Evolutionary conservation across 1,140 invertebrate genomes (phyloP).

Genomic region (Drosophila melanica): DNA sequence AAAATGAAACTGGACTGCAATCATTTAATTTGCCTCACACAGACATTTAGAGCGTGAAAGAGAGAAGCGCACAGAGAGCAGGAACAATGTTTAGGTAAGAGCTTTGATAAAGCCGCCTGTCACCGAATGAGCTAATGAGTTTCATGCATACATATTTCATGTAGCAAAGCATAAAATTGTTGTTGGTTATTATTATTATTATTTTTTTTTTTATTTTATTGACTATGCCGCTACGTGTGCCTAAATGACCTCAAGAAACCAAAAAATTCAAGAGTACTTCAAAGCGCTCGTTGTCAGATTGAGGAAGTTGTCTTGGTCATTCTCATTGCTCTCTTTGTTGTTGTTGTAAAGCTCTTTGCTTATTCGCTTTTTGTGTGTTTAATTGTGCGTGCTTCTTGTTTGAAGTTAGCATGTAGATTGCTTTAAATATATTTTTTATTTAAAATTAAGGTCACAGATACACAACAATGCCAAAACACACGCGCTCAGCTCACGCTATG

Average conservation of each 20-base stretch:
- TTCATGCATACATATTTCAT: conserved; percentile 15
- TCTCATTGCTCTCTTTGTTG: conserved; percentile 31
- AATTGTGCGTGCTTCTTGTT: conserved; percentile 63
- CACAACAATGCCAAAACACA: conserved; percentile 15
- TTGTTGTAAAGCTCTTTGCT: conserved; percentile 55
- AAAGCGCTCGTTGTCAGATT: conserved; percentile 31
- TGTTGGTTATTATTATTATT: conserved; percentile 8
- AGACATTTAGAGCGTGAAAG: not conserved
- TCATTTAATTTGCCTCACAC: conserved; percentile 9
- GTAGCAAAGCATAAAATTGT: conserved; percentile 1
- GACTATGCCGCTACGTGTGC: conserved; percentile 11
- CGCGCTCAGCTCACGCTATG: conserved; percentile 10
- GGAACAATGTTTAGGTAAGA: conserved; percentile 2
- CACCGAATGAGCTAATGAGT: conserved; percentile 11
- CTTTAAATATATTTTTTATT: conserved; percentile 32
- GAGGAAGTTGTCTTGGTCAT: conserved; percentile 58
- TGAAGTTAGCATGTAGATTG: conserved; percentile 27
- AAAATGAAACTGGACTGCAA: conserved; percentile 1
- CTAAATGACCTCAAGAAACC: conserved; percentile 35
- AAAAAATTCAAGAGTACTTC: conserved; percentile 20
- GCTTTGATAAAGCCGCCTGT: conserved; percentile 28
- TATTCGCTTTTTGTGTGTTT: conserved; percentile 40
- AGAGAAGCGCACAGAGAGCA: not conserved
- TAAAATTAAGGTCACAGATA: conserved; percentile 52
- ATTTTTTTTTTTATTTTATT: conserved; percentile 9